Conservation (phyloP, 2,888 invertebrate genomes). For the Tuta absoluta region DNA sequence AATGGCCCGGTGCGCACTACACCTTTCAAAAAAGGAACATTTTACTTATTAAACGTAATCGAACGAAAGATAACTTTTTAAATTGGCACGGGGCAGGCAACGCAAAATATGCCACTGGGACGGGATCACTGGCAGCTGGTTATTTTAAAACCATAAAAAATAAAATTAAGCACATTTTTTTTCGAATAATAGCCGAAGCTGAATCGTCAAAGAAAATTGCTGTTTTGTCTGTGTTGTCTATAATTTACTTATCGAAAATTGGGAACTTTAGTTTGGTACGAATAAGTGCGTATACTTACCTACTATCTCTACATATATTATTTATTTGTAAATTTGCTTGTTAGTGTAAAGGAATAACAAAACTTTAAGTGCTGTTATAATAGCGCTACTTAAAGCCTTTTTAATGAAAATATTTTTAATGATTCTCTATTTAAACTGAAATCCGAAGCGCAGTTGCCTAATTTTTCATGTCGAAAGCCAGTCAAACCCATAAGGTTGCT, state of each 20-base stretch:
- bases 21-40: constrained; percentile 44
- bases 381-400: too few species aligned
- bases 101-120: constrained; percentile 25
- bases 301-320: too few species aligned
- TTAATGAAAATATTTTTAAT: too few species aligned
- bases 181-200: constrained; percentile 21
- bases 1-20: constrained; percentile 44
- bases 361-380: too few species aligned
- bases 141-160: constrained; percentile 28
- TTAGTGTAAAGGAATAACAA: too few species aligned
- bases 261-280: not conserved
- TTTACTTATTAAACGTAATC: constrained; percentile 29
- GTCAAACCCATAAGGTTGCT: too few species aligned
- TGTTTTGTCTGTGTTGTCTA: not conserved
- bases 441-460: too few species aligned
- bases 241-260: not conserved
- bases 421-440: too few species aligned
- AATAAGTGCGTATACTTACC: too few species aligned
- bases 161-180: constrained; percentile 18
- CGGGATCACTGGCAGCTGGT: constrained; percentile 27
- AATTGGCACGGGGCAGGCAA: constrained; percentile 31
- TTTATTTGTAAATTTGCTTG: too few species aligned
- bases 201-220: not conserved
- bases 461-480: too few species aligned
- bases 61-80: constrained; percentile 31